phyloP scores from a whole-genome alignment of 2,888 invertebrate species.

The Synergus umbraculus region DNA sequence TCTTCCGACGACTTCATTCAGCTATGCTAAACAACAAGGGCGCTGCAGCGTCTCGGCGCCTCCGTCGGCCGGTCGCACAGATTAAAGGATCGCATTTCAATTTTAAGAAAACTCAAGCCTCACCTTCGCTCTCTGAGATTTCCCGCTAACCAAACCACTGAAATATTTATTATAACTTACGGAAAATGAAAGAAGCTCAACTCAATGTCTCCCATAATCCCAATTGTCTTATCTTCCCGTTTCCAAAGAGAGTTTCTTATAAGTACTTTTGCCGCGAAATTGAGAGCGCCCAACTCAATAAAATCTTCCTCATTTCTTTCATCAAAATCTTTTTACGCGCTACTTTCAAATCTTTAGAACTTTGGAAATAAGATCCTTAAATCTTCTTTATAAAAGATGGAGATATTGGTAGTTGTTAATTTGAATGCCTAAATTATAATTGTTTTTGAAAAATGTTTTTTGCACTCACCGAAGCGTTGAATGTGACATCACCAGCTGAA shows the following conservation, averaged over 20 bases:
- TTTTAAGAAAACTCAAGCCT: constrained; percentile 52
- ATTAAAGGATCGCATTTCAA: constrained; percentile 61
- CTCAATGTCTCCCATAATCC: neutral
- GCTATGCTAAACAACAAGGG: constrained; percentile 49
- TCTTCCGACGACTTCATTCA: constrained; percentile 57
- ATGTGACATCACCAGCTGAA: too few relatives aligned
- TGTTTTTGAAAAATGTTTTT: too few relatives aligned
- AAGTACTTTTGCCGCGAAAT: neutral
- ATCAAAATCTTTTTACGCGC: neutral
- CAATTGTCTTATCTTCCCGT: constrained; percentile 11
- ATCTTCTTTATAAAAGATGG: too few relatives aligned
- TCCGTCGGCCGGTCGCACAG: constrained; percentile 46
- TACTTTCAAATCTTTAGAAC: too few relatives aligned
- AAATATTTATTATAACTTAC: constrained; percentile 9
- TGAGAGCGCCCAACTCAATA: neutral
- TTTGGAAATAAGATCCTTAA: too few relatives aligned
- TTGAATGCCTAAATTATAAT: too few relatives aligned
- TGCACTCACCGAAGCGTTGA: too few relatives aligned
- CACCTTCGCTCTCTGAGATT: constrained; percentile 7
- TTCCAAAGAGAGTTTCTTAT: neutral
- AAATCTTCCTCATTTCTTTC: neutral
- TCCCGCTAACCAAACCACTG: neutral
- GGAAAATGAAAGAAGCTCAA: constrained; percentile 18
- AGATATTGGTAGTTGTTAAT: too few relatives aligned
- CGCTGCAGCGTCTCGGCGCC: constrained; percentile 23